Base-by-base conservation (phyloP, 2,888 invertebrate genomes). In the Caenorhabditis sp. region DNA sequence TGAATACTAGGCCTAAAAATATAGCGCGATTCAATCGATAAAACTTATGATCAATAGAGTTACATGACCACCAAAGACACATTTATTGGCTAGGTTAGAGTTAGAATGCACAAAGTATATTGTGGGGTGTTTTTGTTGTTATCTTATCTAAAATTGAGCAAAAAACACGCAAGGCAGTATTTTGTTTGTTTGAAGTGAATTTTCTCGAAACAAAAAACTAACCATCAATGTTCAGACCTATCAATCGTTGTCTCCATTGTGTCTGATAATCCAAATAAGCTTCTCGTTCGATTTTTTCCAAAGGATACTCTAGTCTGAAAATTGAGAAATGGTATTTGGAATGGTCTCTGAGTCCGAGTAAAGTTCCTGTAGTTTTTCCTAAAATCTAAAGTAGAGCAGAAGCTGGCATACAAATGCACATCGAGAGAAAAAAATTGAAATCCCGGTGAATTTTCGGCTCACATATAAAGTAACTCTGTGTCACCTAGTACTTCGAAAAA, bases 221-320 rank as follows among this genome's bases (percentile, higher is more conserved):
- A 82, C 82, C 77, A 62, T 69, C 69, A 52, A 82, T 75, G 53
- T 77, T 77, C 38, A 74, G 59, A 20, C 38, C 60, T 17, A 77
- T 12, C 27, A 83, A 59, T 38, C 79, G 64, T 26, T 77, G 58
- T 38, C 67, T 77, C 84, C 84, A 85, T 52, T 83, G 72, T 38
- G 69, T 69, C 25, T 83, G 77, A 58, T 84, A 83, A 31, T 81
- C 80, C 63, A 67, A 56, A 63, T 83, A 83, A 5, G 78, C 70
- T 52, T 84, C 84, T 31, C 81, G 61, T 23, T 85, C 83, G 53
- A 83, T 81, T 57, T 75, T 75, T 50, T 84, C 84, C 57, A 81
- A 57, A 10, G 85, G 84, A 60, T 80, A 79, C 53, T 79, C 78
- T 21, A 79, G 67, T 59, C 78, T 76, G 25, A 10, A 70, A 59